phyloP scores from a whole-genome alignment of 2,888 invertebrate species.

The Exephanes ischioxanthus region DNA sequence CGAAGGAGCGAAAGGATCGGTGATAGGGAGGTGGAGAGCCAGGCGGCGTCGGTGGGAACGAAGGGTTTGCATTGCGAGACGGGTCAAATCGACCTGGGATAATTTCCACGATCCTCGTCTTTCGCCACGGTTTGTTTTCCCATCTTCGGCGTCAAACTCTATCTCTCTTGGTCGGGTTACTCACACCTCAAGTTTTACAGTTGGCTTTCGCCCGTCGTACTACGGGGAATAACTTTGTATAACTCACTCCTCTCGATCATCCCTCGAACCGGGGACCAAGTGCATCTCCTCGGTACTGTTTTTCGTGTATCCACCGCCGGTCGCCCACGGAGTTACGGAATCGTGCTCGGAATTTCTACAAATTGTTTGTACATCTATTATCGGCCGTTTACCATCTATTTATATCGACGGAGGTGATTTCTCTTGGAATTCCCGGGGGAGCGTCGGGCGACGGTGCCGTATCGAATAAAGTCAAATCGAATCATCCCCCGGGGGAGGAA shows the following conservation, averaged over 20 bases:
- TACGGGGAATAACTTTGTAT: conserved; percentile 58
- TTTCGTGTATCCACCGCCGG: conserved; percentile 6
- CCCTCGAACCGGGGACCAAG: not conserved
- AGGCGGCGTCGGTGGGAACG: not conserved
- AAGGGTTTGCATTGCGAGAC: conserved; percentile 39
- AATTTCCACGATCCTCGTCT: conserved; percentile 47
- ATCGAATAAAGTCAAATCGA: conserved; percentile 63
- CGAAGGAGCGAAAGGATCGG: conserved; percentile 17
- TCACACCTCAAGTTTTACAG: conserved; percentile 45
- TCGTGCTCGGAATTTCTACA: conserved; percentile 57
- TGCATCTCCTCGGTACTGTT: not conserved
- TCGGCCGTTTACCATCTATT: conserved; percentile 49
- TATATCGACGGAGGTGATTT: conserved; percentile 30
- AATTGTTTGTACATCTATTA: conserved; percentile 57
- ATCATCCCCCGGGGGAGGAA: conserved; percentile 40
- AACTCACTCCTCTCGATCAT: conserved; percentile 42
- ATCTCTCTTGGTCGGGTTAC: not conserved
- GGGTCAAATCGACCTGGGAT: conserved; percentile 57
- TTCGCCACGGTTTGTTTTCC: conserved; percentile 13
- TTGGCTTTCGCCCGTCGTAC: conserved; percentile 9
- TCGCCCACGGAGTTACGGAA: conserved; percentile 30
- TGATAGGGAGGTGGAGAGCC: not conserved
- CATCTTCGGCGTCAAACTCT: conserved; percentile 7
- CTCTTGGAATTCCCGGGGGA: conserved; percentile 22
- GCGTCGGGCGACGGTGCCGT: conserved; percentile 42